Conservation (phyloP, 2,113 vertebrate genomes). For the Pseudorasbora parva region DNA sequence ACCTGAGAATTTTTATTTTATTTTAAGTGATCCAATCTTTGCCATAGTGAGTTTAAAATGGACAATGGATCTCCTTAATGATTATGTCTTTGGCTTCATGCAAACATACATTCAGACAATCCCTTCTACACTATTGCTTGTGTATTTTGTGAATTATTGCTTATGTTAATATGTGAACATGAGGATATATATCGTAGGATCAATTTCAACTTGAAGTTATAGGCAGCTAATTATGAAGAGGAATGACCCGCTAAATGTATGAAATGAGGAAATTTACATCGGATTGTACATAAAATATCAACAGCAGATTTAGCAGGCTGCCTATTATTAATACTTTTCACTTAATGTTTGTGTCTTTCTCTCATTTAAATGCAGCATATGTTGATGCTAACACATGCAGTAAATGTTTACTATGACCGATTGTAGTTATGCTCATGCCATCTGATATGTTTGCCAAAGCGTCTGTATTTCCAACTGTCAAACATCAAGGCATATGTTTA, state of each 20-base stretch:
- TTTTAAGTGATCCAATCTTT: neutral
- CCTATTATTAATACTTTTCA: neutral
- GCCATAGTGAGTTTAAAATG: slow-evolving; percentile 49
- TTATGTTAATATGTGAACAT: neutral
- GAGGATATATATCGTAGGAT: neutral
- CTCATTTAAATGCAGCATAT: neutral
- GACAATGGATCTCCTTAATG: slow-evolving; percentile 32
- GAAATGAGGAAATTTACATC: neutral
- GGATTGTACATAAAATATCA: neutral
- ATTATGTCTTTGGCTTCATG: slow-evolving; percentile 44
- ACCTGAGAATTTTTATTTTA: slow-evolving; percentile 43
- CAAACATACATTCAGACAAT: slow-evolving; percentile 26
- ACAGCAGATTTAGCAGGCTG: neutral
- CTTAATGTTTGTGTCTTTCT: slow-evolving; percentile 1
- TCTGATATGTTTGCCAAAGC: slow-evolving; percentile 15
- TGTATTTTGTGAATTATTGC: slow-evolving; percentile 33
- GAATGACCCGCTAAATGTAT: neutral
- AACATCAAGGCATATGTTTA: slow-evolving; percentile 12
- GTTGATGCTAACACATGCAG: neutral
- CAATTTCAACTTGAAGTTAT: neutral
- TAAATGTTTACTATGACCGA: neutral
- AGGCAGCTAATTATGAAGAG: neutral
- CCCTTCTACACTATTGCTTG: slow-evolving; percentile 28
- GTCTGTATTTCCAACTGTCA: neutral
- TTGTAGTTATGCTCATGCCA: slow-evolving; percentile 23